Percentiles rank a stretch among this genome's conserved stretches.
Conservation (phyloP, 2,888 invertebrate genomes). For the Epinotia demarniana region DNA sequence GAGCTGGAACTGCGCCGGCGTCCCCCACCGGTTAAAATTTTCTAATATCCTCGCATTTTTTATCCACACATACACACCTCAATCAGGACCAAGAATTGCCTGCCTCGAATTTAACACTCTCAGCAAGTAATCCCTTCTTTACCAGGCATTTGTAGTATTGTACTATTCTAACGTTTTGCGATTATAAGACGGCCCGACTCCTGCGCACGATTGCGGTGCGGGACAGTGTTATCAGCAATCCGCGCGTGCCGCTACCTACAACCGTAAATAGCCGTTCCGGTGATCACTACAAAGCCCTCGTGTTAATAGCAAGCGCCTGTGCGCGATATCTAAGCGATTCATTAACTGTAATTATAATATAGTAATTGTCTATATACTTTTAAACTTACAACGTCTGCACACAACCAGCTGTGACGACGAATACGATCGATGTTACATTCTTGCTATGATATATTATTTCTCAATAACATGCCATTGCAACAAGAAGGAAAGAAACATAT, state of each 20-base stretch:
- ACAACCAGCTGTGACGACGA: background rate
- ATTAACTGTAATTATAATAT: background rate
- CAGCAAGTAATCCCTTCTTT: too few species aligned
- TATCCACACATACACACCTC: too few species aligned
- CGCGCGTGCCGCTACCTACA: slow-evolving; percentile 32
- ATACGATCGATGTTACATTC: background rate
- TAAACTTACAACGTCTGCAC: background rate
- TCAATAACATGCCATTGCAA: too few species aligned
- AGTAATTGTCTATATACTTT: background rate
- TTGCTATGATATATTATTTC: background rate
- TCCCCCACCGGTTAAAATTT: too few species aligned
- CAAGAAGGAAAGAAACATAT: too few species aligned
- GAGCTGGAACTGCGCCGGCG: too few species aligned
- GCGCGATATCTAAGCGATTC: slow-evolving; percentile 13
- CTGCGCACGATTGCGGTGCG: background rate
- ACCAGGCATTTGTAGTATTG: too few species aligned
- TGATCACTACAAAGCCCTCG: slow-evolving; percentile 12
- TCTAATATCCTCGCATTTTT: too few species aligned
- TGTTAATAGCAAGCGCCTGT: slow-evolving; percentile 18
- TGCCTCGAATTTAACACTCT: too few species aligned
- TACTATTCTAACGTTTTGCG: too few species aligned
- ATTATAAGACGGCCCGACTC: too few species aligned
- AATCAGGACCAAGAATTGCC: too few species aligned
- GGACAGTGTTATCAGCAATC: slow-evolving; percentile 25
- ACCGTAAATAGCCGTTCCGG: slow-evolving; percentile 33